Evolutionary conservation across 2,888 invertebrate species (phyloP), one percentile per base, ranked within the genome.

Genomic region (Cantharis flavilabris): DNA sequence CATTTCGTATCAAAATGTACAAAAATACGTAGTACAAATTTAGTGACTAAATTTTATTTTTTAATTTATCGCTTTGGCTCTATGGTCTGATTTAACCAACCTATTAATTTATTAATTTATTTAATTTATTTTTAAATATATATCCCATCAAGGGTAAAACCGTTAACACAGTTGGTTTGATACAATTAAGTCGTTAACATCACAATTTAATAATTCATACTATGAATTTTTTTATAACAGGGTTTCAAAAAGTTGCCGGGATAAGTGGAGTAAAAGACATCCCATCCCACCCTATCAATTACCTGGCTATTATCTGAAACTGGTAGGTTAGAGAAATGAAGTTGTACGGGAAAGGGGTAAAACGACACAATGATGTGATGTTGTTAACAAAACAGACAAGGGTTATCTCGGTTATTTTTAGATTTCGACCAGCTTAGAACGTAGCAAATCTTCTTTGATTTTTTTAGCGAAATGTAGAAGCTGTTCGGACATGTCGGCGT

Each of bases 401-500:
- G 49, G 49, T 49, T 49, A 33, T 49, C n/a, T 49, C n/a, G n/a
- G 49, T 49, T 49, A 49, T 49, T 49, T 49, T 49, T 49, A 49
- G n/a, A 49, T 49, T 49, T n/a, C 13, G 49, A 49, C 49, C n/a
- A n/a, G 26, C 26, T 67, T 67, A 67, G 10, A 67, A 26, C n/a
- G 65, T 23, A 26, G 26, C 65, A 26, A 67, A 67, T 23, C 20
- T 67, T 20, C 65, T 67, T 67, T 20, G 23, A 20, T 69, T 49
- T 49, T 62, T 73, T 69, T 26, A 20, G 49, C 49, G n/a, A 73
- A 69, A 49, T 62, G 20, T 49, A 28, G 28, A 49, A 26, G 23
- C 20, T 20, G 65, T 73, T 67, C 49, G 72, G 73, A 77, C 76
- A 77, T 77, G 73, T 71, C 76, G 71, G 72, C 65, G 69, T 67